A percentile compares a stretch with the other conserved stretches of the same genome.
phyloP scores from a whole-genome alignment of 2,797 vertebrate genomes.

The Pseudotriccus pelzelni region DNA sequence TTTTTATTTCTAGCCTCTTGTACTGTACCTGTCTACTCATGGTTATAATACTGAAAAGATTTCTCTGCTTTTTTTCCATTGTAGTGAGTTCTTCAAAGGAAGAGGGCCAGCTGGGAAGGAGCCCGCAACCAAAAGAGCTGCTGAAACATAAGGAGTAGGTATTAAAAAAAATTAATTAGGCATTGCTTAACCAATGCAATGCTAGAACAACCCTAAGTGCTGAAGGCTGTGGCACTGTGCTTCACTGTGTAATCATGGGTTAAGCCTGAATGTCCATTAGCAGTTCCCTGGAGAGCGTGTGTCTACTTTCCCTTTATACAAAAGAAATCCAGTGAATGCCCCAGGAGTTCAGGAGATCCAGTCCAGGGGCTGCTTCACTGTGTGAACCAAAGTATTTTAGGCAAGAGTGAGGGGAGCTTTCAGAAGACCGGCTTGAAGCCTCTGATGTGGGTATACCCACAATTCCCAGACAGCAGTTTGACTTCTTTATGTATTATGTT shows the following conservation, averaged over 20 bases:
- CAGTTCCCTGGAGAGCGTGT: not conserved
- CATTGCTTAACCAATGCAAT: not conserved
- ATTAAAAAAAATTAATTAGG: not conserved
- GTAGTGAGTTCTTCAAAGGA: not conserved
- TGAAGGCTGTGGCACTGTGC: not conserved
- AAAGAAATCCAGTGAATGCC: not conserved
- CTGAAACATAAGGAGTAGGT: slow-evolving; percentile 22
- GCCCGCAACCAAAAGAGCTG: not conserved
- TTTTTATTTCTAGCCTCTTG: not conserved
- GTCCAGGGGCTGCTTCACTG: not conserved
- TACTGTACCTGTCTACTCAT: not conserved
- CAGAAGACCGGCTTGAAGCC: too few species aligned
- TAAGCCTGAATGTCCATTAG: not conserved
- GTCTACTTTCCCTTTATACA: not conserved
- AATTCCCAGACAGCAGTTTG: too few species aligned
- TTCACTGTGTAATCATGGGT: not conserved
- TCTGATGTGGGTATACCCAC: too few species aligned
- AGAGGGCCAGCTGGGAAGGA: not conserved
- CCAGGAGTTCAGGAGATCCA: not conserved
- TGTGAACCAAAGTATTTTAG: not conserved
- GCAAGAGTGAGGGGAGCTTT: too few species aligned
- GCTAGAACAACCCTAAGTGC: not conserved
- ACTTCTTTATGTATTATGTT: too few species aligned
- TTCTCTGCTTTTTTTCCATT: not conserved
- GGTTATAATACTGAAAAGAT: not conserved